Evolutionary conservation across 2,113 vertebrate genomes (phyloP).

Genomic region (Oryzias javanicus): DNA sequence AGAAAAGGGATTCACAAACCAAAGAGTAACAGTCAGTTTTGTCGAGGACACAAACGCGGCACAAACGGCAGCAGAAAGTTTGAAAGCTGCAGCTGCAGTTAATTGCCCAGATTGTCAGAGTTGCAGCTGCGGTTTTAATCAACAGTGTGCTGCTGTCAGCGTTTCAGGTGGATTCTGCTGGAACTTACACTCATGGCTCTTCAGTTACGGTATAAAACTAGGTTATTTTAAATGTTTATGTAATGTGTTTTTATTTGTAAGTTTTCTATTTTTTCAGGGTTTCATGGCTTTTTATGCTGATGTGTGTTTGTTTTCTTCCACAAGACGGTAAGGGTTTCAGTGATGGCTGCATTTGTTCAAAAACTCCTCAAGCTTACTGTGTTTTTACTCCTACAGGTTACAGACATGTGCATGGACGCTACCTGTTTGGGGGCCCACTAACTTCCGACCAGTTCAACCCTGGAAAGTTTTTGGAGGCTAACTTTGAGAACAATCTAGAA

Average conservation of each 20-base stretch:
- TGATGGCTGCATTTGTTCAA: neutral
- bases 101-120: slow-evolving; percentile 17
- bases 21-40: no score
- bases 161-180: slow-evolving; percentile 5
- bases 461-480: slow-evolving; percentile 21
- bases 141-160: slow-evolving; percentile 6
- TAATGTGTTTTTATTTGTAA: accelerated
- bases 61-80: neutral
- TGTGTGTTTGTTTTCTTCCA: slow-evolving; percentile 40
- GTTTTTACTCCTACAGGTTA: slow-evolving; percentile 14
- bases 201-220: slow-evolving; percentile 42
- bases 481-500: slow-evolving; percentile 5
- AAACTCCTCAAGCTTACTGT: neutral
- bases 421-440: slow-evolving; percentile 10
- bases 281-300: slow-evolving; percentile 33
- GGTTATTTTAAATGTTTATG: neutral
- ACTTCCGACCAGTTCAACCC: slow-evolving; percentile 10
- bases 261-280: slow-evolving; percentile 12
- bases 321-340: slow-evolving; percentile 39
- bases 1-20: no score
- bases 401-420: slow-evolving; percentile 32
- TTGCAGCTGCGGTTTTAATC: slow-evolving; percentile 44
- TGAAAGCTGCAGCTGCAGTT: slow-evolving; percentile 14
- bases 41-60: neutral
- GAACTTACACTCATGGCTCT: slow-evolving; percentile 38